Conservation (phyloP, 92 coral and sea anemone species). For the Epizoanthus stellaris region DNA sequence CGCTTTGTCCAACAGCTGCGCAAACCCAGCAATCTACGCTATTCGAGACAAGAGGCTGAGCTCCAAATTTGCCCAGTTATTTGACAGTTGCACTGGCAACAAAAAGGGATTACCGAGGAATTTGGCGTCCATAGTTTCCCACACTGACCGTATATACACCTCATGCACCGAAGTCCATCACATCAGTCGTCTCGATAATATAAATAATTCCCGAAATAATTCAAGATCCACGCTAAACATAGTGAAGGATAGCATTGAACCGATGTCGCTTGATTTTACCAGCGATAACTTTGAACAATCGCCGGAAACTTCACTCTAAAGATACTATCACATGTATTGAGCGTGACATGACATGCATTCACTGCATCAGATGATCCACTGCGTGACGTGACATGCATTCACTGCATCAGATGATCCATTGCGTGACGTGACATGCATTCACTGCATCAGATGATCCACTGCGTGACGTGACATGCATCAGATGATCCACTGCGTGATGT, state of each 20-base stretch:
- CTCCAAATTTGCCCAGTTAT: constrained; percentile 50
- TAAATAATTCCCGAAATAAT: background rate
- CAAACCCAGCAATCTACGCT: constrained; percentile 80
- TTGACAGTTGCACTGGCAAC: constrained; percentile 37
- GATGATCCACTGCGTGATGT: too few species aligned
- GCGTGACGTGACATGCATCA: too few species aligned
- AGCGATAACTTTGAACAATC: constrained; percentile 7
- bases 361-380: too few species aligned
- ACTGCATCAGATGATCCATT: constrained; percentile 29
- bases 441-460: too few species aligned
- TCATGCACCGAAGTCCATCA: background rate
- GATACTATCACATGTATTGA: background rate
- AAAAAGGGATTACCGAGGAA: background rate
- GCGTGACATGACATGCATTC: too few species aligned
- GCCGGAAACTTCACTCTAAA: constrained; percentile 20
- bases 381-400: constrained; percentile 8
- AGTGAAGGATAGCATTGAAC: constrained; percentile 9
- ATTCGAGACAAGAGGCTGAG: constrained; percentile 70
- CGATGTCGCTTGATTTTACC: constrained; percentile 10
- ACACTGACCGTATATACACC: constrained; percentile 13
- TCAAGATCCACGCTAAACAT: constrained; percentile 20
- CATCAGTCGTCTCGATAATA: background rate
- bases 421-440: too few species aligned
- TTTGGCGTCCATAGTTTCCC: background rate
- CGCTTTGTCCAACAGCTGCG: constrained; percentile 74